Conservation (phyloP, 2,888 invertebrate species). For the Sialis lutaria region DNA sequence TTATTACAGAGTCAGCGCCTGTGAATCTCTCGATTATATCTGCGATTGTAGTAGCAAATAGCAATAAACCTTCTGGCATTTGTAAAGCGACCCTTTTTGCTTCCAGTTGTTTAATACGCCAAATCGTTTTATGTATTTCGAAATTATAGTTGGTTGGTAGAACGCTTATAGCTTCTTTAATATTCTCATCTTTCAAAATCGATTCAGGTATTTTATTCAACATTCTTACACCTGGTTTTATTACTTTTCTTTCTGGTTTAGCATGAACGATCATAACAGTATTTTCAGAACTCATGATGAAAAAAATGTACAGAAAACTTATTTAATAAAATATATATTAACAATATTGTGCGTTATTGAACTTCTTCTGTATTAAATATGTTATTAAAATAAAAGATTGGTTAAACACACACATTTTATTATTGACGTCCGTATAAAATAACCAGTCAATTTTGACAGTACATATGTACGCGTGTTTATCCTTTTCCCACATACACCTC, state of each 20-base stretch:
- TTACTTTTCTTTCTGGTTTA: constrained; percentile 62
- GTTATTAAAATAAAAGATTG: too few relatives aligned
- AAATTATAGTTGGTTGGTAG: constrained; percentile 94
- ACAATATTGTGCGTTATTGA: too few relatives aligned
- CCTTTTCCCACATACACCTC: too few relatives aligned
- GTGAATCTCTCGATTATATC: constrained; percentile 86
- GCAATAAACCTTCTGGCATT: constrained; percentile 87
- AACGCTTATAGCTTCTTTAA: constrained; percentile 52
- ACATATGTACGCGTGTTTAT: too few relatives aligned
- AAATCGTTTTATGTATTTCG: constrained; percentile 94
- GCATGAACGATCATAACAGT: constrained; percentile 54
- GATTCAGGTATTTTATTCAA: constrained; percentile 69
- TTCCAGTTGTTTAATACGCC: constrained; percentile 75
- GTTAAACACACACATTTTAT: too few relatives aligned
- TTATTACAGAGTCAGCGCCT: constrained; percentile 79
- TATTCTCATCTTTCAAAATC: constrained; percentile 51
- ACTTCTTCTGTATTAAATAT: too few relatives aligned
- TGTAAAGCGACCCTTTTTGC: constrained; percentile 86
- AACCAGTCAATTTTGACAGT: too few relatives aligned
- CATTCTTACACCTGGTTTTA: constrained; percentile 50
- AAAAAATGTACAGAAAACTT: constrained; percentile 1
- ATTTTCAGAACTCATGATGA: constrained; percentile 15
- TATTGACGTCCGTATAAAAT: too few relatives aligned
- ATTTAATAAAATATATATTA: too few relatives aligned
- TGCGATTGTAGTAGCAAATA: constrained; percentile 84